Evolutionary conservation across 2,113 vertebrate genomes (phyloP), one percentile per base, ranked within the genome.

Genomic region (Catharus bicknelli): DNA sequence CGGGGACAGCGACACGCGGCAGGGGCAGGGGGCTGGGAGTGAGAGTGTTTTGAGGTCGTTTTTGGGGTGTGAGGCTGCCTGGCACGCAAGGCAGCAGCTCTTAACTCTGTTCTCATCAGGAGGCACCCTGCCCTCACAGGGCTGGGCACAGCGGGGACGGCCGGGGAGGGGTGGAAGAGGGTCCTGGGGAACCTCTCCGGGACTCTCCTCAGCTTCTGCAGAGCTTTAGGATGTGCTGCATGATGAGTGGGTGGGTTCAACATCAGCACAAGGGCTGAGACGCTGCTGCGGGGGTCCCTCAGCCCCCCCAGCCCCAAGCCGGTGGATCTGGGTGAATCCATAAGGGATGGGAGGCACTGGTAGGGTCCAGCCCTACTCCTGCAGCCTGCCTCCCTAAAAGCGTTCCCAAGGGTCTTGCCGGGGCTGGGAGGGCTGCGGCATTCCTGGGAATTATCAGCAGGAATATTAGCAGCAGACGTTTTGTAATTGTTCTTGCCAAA

Each of bases 401-500:
- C 1, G 0, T 13, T 88, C 76, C 62, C 20, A 1, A 18, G 66
- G 4, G 5, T 66, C 62, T 23, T 1, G 9, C 58, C n/a, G 1
- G 54, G 75, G 20, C 78, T 25, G 30, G 25, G 5, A 42, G 27
- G 16, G 43, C 87, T 62, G 66, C 1, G 1, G 29, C 12, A 10
- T 29, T 79, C 63, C 76, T 1, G 34, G 80, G 64, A 58, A 67
- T 90, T 77, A 40, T 15, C 64, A 13, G 26, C 16, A 50, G 2
- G 29, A 43, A 21, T 62, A 83, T 40, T 38, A 61, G 57, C 61
- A 74, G 86, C 73, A 14, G 0, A 61, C 4, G 45, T 90, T 96
- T 94, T 86, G 93, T 94, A 95, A 95, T 69, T 92, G 77, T 68
- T 63, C 77, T 82, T 73, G 78, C 84, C 82, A 61, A 91, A 88